phyloP scores from a whole-genome alignment of 92 coral and sea anemone genomes.

The Galaxea fascicularis region DNA sequence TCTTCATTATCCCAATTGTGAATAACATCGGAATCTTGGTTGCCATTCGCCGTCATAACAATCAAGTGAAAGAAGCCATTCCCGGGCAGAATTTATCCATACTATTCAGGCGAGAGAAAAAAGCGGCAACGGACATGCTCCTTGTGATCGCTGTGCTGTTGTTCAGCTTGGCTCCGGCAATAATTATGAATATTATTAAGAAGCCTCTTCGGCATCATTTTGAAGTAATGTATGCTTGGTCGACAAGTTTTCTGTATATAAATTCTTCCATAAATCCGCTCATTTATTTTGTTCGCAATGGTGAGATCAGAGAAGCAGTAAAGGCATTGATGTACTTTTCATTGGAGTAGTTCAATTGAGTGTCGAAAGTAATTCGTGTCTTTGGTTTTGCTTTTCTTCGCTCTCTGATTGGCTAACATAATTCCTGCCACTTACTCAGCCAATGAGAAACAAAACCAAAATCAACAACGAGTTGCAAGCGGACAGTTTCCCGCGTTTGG shows the following conservation, averaged over 20 bases:
- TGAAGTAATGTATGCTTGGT: not conserved
- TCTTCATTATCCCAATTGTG: not conserved
- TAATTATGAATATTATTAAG: not conserved
- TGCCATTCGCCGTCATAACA: constrained; percentile 28
- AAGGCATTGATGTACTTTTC: not conserved
- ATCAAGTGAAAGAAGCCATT: not conserved
- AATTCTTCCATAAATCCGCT: constrained; percentile 14
- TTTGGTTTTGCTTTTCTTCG: too few relatives aligned
- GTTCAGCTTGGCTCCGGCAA: not conserved
- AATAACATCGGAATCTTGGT: constrained; percentile 1
- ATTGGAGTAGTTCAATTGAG: not conserved
- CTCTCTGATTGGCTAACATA: too few relatives aligned
- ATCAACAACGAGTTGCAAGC: too few relatives aligned
- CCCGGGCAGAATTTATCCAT: not conserved
- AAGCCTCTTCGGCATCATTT: not conserved
- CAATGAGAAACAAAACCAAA: too few relatives aligned
- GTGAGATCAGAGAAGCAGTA: not conserved
- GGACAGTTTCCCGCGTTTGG: too few relatives aligned
- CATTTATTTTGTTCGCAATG: not conserved
- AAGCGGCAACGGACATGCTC: not conserved
- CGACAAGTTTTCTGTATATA: not conserved
- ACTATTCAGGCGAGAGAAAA: constrained; percentile 15
- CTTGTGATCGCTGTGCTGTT: not conserved
- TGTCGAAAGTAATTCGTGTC: too few relatives aligned
- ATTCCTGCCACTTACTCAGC: too few relatives aligned